These are phyloP conservation scores for Strigamia maritima DNA, from an alignment of 2,888 invertebrate species.

Conservation along the genomic window DNA sequence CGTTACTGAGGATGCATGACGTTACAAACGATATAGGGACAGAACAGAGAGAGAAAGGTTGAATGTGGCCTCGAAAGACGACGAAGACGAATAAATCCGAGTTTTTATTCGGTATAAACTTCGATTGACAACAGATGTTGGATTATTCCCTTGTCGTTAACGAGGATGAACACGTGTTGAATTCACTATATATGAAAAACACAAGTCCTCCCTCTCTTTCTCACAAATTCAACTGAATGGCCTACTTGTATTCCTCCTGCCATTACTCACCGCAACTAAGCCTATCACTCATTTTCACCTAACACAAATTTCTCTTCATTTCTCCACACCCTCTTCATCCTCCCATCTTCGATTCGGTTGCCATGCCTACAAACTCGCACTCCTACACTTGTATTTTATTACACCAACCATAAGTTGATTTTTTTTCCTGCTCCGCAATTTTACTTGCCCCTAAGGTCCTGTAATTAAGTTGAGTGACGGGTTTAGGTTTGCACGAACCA, in stretches of 20 bases:
- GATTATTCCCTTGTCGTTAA: neutral
- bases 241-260: neutral
- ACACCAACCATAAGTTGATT: constrained; percentile 8
- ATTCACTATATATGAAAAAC: constrained; percentile 9
- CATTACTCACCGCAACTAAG: constrained; percentile 4
- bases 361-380: neutral
- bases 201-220: neutral
- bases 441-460: constrained; percentile 22
- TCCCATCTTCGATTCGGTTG: neutral
- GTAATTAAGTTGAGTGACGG: constrained; percentile 32
- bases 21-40: too few relatives aligned
- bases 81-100: neutral
- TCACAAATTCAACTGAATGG: constrained; percentile 18
- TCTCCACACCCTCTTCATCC: neutral
- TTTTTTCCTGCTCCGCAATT: neutral
- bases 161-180: constrained; percentile 28
- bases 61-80: too few relatives aligned
- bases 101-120: neutral
- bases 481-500: neutral
- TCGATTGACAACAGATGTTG: constrained; percentile 18
- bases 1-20: too few relatives aligned
- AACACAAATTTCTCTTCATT: neutral
- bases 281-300: constrained; percentile 22
- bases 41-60: too few relatives aligned
- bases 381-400: neutral